phyloP scores from a whole-genome alignment of 1,140 invertebrate genomes.

The Hyles vespertilio region DNA sequence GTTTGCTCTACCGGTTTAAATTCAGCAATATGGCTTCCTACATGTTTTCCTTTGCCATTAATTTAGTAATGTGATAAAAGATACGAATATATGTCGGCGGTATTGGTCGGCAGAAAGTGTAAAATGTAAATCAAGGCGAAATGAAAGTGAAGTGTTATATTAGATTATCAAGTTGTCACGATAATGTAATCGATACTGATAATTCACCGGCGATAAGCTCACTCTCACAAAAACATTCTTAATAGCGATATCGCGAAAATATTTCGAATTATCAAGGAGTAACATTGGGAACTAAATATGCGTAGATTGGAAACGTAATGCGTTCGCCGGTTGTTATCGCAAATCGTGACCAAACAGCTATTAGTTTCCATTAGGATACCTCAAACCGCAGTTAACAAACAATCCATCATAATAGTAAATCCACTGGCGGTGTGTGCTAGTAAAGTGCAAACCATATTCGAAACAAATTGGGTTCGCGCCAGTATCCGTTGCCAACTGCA shows the following conservation, averaged over 20 bases:
- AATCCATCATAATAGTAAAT: slow-evolving; percentile 30
- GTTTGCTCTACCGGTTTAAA: no score
- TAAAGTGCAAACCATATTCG: slow-evolving; percentile 29
- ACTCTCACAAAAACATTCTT: slow-evolving; percentile 30
- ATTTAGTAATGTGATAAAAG: no score
- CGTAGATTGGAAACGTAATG: slow-evolving; percentile 3
- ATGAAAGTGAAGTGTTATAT: slow-evolving; percentile 35
- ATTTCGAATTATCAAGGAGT: background rate
- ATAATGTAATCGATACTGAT: slow-evolving; percentile 59
- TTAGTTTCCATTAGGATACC: slow-evolving; percentile 12
- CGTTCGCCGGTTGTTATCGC: background rate
- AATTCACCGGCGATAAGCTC: slow-evolving; percentile 43
- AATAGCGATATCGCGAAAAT: slow-evolving; percentile 4
- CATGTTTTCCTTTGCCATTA: no score
- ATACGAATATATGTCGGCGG: no score
- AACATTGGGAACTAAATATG: background rate
- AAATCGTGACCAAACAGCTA: slow-evolving; percentile 7
- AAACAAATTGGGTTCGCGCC: slow-evolving; percentile 49
- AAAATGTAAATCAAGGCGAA: slow-evolving; percentile 19
- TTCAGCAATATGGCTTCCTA: no score
- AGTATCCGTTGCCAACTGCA: slow-evolving; percentile 44
- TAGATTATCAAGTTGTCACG: slow-evolving; percentile 44
- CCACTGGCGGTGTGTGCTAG: slow-evolving; percentile 16
- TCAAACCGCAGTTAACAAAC: slow-evolving; percentile 25
- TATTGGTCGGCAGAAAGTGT: background rate